Base-by-base conservation (phyloP, 2,888 invertebrate genomes). In the Dexiosoma caninum region DNA sequence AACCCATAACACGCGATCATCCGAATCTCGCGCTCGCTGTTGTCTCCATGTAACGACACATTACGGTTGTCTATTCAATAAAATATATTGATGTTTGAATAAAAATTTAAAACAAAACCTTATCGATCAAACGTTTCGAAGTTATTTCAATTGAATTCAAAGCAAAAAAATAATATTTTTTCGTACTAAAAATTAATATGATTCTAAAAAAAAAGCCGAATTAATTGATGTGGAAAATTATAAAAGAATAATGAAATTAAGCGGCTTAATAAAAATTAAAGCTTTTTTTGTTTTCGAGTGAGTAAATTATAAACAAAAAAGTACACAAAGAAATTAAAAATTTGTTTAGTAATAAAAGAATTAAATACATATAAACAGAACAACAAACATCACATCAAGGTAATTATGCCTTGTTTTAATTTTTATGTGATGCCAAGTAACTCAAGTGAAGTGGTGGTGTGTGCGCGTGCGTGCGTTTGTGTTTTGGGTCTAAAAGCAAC, bases 1-100 rank as follows among this genome's bases (percentile, higher is more conserved):
- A 87, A 87, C 85, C 84, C 84, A 83, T 84, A 86, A 83, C 83
- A 83, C 84, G 85, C 82, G 84, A 81, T 78, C 51, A 79, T 67
- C 57, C n/a, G n/a, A n/a, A n/a, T n/a, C n/a, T 60, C 42, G 30
- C 51, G 59, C 64, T 32, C 44, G 40, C 32, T 30, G 12, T 59
- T 30, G 32, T 10, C 2, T 51, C 9, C 21, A 46, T 46, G 35
- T 35, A 16, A 51, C 51, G 40, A 21, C 42, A 60, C 32, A 35
- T 42, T 40, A 60, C 71, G 53, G 35, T 49, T 66, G 16, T 70
- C 60, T 59, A 19, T 21, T 32, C 27, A 35, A 44, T 46, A 49
- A 9, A 35, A 32, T 64, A 59, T 27, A 42, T 69, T 80, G 76
- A 57, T 69, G 77, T 44, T 72, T 62, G 35, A 55, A 72, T 32